Evolutionary conservation across 53 echinoderm and acorn worm species (phyloP).

Genomic region (Holothuria leucospilota): DNA sequence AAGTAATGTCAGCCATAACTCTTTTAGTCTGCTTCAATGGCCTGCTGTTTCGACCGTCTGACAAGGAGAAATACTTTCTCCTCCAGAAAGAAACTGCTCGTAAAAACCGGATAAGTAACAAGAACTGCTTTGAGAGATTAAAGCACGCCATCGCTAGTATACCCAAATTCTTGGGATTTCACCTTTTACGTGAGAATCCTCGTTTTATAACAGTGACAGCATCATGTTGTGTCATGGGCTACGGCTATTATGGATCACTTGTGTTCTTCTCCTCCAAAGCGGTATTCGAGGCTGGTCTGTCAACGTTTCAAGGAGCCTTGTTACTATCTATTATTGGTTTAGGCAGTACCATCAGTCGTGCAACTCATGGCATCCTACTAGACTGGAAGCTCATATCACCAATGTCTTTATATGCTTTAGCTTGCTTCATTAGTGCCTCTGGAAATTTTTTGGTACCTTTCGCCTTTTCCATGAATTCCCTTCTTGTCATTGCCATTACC

Average conservation of each 20-base stretch:
- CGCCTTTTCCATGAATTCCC: not conserved
- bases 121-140: not conserved
- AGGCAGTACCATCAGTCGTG: constrained; percentile 31
- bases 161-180: constrained; percentile 4
- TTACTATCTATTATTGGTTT: constrained; percentile 25
- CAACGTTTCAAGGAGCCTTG: constrained; percentile 15
- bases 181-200: not conserved
- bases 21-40: constrained; percentile 30
- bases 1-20: constrained; percentile 17
- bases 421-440: constrained; percentile 11
- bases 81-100: not conserved
- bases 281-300: constrained; percentile 5
- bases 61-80: constrained; percentile 7
- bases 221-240: constrained; percentile 21
- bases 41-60: constrained; percentile 25
- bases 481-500: not conserved
- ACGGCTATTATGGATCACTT: constrained; percentile 4
- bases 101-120: not conserved
- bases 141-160: not conserved
- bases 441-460: constrained; percentile 18
- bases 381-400: constrained; percentile 16
- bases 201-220: constrained; percentile 11
- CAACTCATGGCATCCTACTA: constrained; percentile 15
- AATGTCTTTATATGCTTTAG: constrained; percentile 17
- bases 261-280: constrained; percentile 39